Conservation (phyloP, 2,113 vertebrate species). For the Peromyscus leucopus region DNA sequence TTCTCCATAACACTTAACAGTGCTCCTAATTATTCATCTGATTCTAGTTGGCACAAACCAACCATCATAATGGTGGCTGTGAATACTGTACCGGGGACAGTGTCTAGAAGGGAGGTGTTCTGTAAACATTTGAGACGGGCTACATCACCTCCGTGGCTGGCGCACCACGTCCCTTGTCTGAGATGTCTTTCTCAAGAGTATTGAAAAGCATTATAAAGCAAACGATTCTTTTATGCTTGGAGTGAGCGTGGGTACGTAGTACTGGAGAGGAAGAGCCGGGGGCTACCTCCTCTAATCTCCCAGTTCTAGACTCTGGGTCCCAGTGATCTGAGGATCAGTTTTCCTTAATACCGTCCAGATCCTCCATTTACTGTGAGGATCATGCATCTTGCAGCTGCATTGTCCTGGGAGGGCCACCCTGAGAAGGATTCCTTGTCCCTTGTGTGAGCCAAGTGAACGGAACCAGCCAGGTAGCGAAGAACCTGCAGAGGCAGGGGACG, state of each 20-base stretch:
- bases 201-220: slow-evolving; percentile 40
- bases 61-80: not conserved
- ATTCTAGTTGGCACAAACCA: slow-evolving; percentile 4
- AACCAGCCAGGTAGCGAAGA: not conserved
- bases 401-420: slow-evolving; percentile 19
- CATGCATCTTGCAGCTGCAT: not conserved
- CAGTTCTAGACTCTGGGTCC: slow-evolving; percentile 51
- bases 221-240: slow-evolving; percentile 56
- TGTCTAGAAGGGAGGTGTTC: not conserved
- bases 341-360: slow-evolving; percentile 38
- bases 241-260: not conserved
- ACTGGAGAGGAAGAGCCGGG: not conserved
- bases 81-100: not conserved
- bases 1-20: not conserved
- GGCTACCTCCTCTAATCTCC: slow-evolving; percentile 47
- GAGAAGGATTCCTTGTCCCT: not conserved
- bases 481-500: not conserved
- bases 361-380: slow-evolving; percentile 54
- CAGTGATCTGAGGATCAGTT: slow-evolving; percentile 62
- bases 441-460: not conserved
- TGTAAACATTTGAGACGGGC: slow-evolving; percentile 36
- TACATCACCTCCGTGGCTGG: not conserved
- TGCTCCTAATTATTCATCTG: not conserved
- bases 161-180: not conserved
- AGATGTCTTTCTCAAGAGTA: slow-evolving; percentile 50